Evolutionary conservation across 2,113 vertebrate species (phyloP).

Genomic region (Brachyhypopomus occidentalis): DNA sequence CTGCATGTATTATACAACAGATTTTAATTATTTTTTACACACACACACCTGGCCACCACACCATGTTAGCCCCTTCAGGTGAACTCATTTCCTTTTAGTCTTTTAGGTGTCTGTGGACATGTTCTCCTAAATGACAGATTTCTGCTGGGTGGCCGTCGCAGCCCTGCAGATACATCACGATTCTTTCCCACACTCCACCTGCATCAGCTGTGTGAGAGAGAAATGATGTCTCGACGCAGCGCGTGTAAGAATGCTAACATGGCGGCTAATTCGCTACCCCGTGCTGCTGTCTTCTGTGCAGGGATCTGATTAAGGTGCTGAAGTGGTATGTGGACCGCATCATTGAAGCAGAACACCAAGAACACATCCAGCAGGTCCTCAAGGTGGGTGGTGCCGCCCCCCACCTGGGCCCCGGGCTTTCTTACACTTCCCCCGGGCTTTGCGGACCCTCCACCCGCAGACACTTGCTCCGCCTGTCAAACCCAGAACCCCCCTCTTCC

Average conservation of each 20-base stretch:
- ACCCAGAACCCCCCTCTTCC: no score
- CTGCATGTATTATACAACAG: constrained; percentile 1
- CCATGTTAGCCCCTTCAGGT: background rate
- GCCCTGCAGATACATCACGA: background rate
- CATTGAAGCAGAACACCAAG: constrained; percentile 91
- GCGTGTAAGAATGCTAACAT: background rate
- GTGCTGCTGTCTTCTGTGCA: constrained; percentile 56
- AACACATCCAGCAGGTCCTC: constrained; percentile 95
- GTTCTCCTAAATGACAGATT: background rate
- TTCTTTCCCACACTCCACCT: background rate
- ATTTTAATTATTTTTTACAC: background rate
- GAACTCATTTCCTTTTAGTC: background rate
- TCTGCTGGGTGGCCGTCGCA: background rate
- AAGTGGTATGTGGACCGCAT: constrained; percentile 98
- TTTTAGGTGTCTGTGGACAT: background rate
- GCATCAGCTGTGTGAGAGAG: background rate
- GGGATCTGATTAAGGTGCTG: constrained; percentile 96
- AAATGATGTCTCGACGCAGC: background rate
- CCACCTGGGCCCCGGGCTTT: background rate
- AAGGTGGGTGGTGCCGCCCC: constrained; percentile 77
- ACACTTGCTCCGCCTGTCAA: no score
- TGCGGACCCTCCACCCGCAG: background rate
- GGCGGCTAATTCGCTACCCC: no score
- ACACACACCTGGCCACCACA: background rate
- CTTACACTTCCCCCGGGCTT: background rate